Conservation (phyloP, 2,797 vertebrate species). For the Neostethus bicornis region DNA sequence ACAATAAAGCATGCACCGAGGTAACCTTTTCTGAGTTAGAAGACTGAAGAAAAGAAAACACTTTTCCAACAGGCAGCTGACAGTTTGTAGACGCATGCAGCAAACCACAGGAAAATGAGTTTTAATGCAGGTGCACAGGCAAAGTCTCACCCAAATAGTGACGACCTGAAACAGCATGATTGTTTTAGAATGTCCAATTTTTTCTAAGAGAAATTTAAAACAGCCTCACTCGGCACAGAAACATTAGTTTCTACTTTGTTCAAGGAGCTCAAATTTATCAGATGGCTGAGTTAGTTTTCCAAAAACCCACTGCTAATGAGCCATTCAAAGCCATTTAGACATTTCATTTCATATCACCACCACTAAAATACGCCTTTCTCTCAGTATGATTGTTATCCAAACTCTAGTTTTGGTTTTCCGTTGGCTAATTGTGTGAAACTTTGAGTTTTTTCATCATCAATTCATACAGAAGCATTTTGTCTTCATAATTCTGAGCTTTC, state of each 20-base stretch:
- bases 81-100: slow-evolving; percentile 77
- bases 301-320: slow-evolving; percentile 70
- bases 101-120: slow-evolving; percentile 75
- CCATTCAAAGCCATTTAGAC: slow-evolving; percentile 58
- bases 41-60: slow-evolving; percentile 56
- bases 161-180: slow-evolving; percentile 64
- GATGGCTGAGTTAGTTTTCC: slow-evolving; percentile 73
- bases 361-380: slow-evolving; percentile 42
- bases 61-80: slow-evolving; percentile 71
- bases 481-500: slow-evolving; percentile 25
- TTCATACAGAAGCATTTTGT: slow-evolving; percentile 28
- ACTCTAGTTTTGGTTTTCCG: slow-evolving; percentile 40
- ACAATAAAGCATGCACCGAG: slow-evolving; percentile 68
- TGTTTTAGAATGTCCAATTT: slow-evolving; percentile 75
- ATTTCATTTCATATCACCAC: slow-evolving; percentile 63
- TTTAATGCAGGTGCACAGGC: slow-evolving; percentile 63
- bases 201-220: slow-evolving; percentile 38
- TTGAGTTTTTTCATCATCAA: slow-evolving; percentile 23
- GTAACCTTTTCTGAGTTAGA: slow-evolving; percentile 68
- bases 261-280: slow-evolving; percentile 68
- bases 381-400: slow-evolving; percentile 39
- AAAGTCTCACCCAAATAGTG: slow-evolving; percentile 62
- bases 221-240: slow-evolving; percentile 12
- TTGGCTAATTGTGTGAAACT: slow-evolving; percentile 35
- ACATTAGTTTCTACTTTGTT: slow-evolving; percentile 68